Evolutionary conservation across 2,888 invertebrate species (phyloP).

Genomic region (Coleophora deauratella): DNA sequence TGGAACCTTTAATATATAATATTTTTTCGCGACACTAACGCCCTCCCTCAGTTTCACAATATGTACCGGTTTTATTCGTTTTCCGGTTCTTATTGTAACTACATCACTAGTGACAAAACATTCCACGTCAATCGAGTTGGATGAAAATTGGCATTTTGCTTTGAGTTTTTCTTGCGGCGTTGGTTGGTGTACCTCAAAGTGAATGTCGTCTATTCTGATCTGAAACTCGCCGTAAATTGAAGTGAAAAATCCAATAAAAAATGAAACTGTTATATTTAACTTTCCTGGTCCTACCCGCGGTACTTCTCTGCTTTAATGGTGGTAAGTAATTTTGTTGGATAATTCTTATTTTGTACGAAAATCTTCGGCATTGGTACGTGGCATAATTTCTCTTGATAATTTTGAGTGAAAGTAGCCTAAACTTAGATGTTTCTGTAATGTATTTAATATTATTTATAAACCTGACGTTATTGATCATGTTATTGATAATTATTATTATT

Average conservation of each 20-base stretch:
- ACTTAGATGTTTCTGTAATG: background rate
- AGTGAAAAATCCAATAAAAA: constrained; percentile 35
- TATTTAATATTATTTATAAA: no score
- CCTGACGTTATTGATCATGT: background rate
- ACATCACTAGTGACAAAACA: constrained; percentile 56
- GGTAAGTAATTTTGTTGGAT: constrained; percentile 75
- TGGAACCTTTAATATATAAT: no score
- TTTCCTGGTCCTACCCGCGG: constrained; percentile 80
- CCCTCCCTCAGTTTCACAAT: no score
- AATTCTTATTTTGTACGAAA: constrained; percentile 8
- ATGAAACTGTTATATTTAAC: constrained; percentile 81
- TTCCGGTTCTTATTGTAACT: constrained; percentile 19
- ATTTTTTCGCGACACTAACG: no score
- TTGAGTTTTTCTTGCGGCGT: constrained; percentile 43
- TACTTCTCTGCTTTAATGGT: constrained; percentile 79
- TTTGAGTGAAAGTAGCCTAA: constrained; percentile 38
- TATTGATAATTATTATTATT: background rate
- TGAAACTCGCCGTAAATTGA: constrained; percentile 30
- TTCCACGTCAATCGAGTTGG: constrained; percentile 76
- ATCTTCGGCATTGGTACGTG: constrained; percentile 45
- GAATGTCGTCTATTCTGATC: constrained; percentile 52
- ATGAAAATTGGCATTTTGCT: constrained; percentile 64
- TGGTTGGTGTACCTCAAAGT: constrained; percentile 46
- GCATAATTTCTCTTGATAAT: constrained; percentile 39
- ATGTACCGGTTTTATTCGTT: background rate